Base-by-base conservation (phyloP, 2,113 vertebrate genomes). In the Cyprinodon brontotheroides region DNA sequence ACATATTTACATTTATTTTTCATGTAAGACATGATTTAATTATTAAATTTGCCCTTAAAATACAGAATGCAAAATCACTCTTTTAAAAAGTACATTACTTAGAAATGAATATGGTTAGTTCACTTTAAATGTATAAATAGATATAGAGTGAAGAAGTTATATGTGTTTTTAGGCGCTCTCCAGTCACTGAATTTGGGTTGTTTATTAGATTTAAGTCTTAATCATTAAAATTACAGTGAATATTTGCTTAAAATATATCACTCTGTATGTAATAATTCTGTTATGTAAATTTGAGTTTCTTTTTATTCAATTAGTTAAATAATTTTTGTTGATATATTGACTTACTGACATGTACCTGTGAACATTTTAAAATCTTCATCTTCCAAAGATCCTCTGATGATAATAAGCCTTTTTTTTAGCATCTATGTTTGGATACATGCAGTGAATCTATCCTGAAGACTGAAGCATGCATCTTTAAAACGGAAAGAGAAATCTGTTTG, bases 381-480 rank as follows among this genome's bases (percentile, higher is more conserved):
- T 81, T 75, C 65, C 85, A 48, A 87, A 71, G 45, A 78, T 40
- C 75, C 83, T 47, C 48, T 77, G 50, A n/a, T 57, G 50, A 20
- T 38, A 76, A 73, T 79, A 76, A 77, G 40, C 61, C 63, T 22
- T 69, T 7, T 73, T 74, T 3, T 72, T 75, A 76, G 77, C 61
- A 75, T 85, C 72, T 70, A 68, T 64, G 43, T 76, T 86, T 70
- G 75, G 75, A 77, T 79, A 65, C 66, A 13, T 63, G 47, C 29
- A 65, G 43, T 60, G 48, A 75, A 74, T 76, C 66, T 47, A 60
- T 68, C 47, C 70, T 68, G 74, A 65, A 85, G 71, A 87, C 15
- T 68, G 75, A 60, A 86, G 86, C 83, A 90, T 92, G 93, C 82
- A 85, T 86, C 73, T 67, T 65, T 61, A 64, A 79, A 79, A 61